A percentile compares a stretch with the other conserved stretches of the same genome.
Conservation (phyloP, 1,140 invertebrate genomes). For the Tetragnatha versicolor region DNA sequence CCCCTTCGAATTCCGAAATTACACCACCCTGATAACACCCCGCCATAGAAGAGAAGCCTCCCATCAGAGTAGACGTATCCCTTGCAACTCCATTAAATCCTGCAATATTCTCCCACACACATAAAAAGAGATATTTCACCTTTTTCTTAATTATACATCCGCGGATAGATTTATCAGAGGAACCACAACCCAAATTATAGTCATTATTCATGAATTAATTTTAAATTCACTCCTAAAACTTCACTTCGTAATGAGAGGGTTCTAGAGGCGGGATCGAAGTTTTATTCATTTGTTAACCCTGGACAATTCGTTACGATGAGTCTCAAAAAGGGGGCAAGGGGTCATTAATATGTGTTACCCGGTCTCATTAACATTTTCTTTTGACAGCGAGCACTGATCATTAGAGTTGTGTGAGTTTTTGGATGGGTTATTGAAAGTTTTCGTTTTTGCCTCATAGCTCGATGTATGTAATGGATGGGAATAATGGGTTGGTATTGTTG, state of each 20-base stretch:
- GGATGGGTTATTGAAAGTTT: constrained; percentile 7
- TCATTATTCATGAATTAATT: constrained; percentile 32
- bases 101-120: too few species aligned
- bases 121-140: too few species aligned
- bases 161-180: neutral
- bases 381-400: constrained; percentile 27
- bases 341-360: constrained; percentile 26
- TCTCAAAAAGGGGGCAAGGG: constrained; percentile 18
- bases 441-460: neutral
- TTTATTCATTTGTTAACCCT: constrained; percentile 17
- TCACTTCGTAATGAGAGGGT: constrained; percentile 13
- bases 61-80: too few species aligned
- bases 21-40: too few species aligned
- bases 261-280: neutral
- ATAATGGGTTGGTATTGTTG: neutral
- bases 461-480: neutral
- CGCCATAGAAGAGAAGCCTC: too few species aligned
- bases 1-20: too few species aligned
- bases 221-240: constrained; percentile 9
- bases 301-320: neutral
- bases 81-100: too few species aligned
- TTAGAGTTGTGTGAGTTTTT: neutral
- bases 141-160: neutral
- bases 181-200: constrained; percentile 2
- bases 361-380: constrained; percentile 33